A percentile compares a stretch with the other conserved stretches of the same genome.
Conservation (phyloP, 2,797 vertebrate genomes). For the Syngnathus acus region DNA sequence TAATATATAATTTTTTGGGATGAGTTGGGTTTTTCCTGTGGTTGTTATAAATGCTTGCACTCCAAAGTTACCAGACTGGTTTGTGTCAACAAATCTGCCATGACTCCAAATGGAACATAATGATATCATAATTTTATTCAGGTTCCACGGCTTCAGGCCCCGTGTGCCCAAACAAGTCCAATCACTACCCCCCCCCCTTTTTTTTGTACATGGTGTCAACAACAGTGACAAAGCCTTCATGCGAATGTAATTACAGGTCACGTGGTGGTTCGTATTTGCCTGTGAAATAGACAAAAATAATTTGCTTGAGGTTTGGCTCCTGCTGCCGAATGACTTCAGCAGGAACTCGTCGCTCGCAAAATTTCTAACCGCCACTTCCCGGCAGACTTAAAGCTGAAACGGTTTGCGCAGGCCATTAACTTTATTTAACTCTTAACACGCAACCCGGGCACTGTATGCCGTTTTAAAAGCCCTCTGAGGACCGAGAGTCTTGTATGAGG, state of each 20-base stretch:
- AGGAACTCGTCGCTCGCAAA: slow-evolving; percentile 1
- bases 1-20: background rate
- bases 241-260: slow-evolving; percentile 39
- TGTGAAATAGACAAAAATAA: slow-evolving; percentile 51
- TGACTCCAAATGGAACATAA: background rate
- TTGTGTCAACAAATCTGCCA: background rate
- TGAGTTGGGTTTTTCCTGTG: background rate
- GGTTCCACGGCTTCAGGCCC: background rate
- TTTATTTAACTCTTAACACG: slow-evolving; percentile 55
- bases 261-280: slow-evolving; percentile 47
- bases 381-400: slow-evolving; percentile 38
- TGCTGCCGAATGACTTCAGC: slow-evolving; percentile 35
- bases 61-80: background rate
- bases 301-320: slow-evolving; percentile 43
- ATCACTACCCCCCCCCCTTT: background rate
- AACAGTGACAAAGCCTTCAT: too few species aligned
- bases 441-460: slow-evolving; percentile 9
- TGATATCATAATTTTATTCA: background rate
- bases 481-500: slow-evolving; percentile 9
- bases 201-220: background rate
- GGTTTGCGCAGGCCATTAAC: slow-evolving; percentile 35
- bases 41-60: background rate
- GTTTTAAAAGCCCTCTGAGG: slow-evolving; percentile 36
- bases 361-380: slow-evolving; percentile 46
- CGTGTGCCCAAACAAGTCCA: background rate